Conservation (phyloP, 2,113 vertebrate species). For the Anas platyrhynchos region DNA sequence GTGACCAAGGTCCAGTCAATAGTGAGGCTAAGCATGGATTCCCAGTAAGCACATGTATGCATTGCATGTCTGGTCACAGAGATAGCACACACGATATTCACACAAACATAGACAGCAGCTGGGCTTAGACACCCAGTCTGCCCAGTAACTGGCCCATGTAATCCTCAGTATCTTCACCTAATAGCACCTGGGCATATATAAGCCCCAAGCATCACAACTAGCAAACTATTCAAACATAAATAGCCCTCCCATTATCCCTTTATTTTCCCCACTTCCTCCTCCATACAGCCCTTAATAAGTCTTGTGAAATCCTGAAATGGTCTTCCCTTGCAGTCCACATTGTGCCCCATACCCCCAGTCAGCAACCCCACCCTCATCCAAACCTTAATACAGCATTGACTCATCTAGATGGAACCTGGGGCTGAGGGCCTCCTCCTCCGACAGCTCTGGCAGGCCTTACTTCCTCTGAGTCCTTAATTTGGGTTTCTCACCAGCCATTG, state of each 20-base stretch:
- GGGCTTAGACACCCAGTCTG: background rate
- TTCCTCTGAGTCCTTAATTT: background rate
- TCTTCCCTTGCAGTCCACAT: background rate
- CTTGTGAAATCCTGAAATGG: background rate
- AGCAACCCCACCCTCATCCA: background rate
- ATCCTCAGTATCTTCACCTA: background rate
- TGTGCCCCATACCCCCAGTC: background rate
- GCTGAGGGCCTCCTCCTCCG: background rate
- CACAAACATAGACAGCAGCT: background rate
- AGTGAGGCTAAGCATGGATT: rapidly evolving
- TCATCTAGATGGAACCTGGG: background rate
- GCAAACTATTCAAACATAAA: background rate
- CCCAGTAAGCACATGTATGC: background rate
- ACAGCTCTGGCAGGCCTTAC: background rate
- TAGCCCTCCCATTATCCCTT: background rate
- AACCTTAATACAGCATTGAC: background rate
- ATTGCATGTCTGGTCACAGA: rapidly evolving
- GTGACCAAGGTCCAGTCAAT: background rate
- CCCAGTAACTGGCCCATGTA: background rate
- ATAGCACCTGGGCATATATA: background rate
- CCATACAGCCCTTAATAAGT: background rate
- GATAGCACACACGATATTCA: background rate
- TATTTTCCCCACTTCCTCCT: background rate
- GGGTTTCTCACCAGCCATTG: background rate
- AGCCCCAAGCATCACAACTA: background rate